Conservation (phyloP, 2,113 vertebrate genomes). For the Micromys minutus region DNA sequence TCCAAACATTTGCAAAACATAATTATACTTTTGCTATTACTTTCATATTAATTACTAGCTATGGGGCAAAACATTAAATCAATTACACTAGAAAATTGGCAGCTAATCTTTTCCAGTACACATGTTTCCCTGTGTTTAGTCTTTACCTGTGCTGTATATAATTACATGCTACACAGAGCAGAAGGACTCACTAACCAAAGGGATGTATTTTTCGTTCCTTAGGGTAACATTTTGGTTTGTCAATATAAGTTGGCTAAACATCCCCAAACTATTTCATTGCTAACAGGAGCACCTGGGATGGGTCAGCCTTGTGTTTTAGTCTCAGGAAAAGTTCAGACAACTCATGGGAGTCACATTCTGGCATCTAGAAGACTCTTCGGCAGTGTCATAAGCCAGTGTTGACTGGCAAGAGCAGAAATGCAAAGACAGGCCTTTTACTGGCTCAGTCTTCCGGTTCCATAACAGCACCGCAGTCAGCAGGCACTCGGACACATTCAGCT, state of each 20-base stretch:
- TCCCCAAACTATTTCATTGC: background rate
- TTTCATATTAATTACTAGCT: constrained; percentile 63
- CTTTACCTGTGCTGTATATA: constrained; percentile 34
- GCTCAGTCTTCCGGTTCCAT: constrained; percentile 9
- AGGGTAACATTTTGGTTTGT: constrained; percentile 45
- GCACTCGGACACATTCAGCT: background rate
- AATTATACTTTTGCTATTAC: constrained; percentile 48
- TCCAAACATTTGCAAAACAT: constrained; percentile 55
- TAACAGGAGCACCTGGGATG: background rate
- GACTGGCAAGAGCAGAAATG: constrained; percentile 7
- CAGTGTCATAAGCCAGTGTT: background rate
- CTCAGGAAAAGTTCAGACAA: background rate
- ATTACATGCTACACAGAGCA: constrained; percentile 1
- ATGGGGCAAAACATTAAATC: constrained; percentile 62
- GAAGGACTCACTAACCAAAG: constrained; percentile 12
- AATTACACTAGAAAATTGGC: constrained; percentile 51
- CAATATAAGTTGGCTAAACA: background rate
- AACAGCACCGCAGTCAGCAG: background rate
- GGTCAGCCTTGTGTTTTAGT: background rate
- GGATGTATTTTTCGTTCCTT: constrained; percentile 49
- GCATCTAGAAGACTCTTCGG: background rate
- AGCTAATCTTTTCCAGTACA: constrained; percentile 61
- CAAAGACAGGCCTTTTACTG: background rate
- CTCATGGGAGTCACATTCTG: background rate
- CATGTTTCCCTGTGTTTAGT: constrained; percentile 41